phyloP scores from a whole-genome alignment of 2,797 vertebrate species.

The Pristis pectinata region DNA sequence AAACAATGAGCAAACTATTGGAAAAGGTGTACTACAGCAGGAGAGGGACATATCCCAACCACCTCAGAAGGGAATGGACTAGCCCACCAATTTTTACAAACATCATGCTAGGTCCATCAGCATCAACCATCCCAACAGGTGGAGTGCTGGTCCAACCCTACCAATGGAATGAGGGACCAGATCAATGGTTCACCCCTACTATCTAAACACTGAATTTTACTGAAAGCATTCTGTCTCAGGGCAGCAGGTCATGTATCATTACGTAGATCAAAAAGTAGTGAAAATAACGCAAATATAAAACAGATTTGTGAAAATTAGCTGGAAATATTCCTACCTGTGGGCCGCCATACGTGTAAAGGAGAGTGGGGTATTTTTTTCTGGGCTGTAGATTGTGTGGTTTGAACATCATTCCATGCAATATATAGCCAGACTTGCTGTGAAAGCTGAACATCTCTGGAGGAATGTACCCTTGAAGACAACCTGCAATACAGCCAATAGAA shows the following conservation, averaged over 20 bases:
- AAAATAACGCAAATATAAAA: background rate
- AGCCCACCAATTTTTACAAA: background rate
- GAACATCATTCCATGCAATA: slow-evolving; percentile 69
- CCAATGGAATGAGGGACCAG: background rate
- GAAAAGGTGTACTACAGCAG: background rate
- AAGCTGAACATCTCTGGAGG: slow-evolving; percentile 72
- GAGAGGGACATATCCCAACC: background rate
- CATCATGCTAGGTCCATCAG: background rate
- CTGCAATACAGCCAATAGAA: slow-evolving; percentile 45
- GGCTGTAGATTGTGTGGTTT: slow-evolving; percentile 67
- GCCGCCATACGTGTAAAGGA: slow-evolving; percentile 69
- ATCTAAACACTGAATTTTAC: background rate
- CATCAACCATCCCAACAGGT: background rate
- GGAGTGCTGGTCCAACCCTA: background rate
- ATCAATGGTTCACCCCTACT: background rate
- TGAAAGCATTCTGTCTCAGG: background rate
- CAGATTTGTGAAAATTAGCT: background rate
- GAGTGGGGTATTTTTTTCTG: slow-evolving; percentile 68
- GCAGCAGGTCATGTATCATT: background rate
- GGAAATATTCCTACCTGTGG: slow-evolving; percentile 59
- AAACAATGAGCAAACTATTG: background rate
- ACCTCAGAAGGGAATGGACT: background rate
- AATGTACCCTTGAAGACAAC: slow-evolving; percentile 64
- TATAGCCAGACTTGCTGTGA: slow-evolving; percentile 65
- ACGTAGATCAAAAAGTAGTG: background rate